Conservation (phyloP, 1,140 invertebrate species). For the Drosophila hydei region DNA sequence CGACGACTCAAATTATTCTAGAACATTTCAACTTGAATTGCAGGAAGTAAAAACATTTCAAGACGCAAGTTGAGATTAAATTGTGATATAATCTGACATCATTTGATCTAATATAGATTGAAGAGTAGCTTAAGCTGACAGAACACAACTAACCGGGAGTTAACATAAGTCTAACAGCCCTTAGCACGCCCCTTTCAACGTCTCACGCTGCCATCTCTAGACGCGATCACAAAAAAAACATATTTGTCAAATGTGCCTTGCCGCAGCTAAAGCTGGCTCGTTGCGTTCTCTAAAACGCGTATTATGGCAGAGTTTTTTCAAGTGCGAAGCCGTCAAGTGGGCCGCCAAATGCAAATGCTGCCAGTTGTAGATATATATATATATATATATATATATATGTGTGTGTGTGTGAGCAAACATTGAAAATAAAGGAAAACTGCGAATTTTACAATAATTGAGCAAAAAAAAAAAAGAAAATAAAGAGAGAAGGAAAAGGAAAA, state of each 20-base stretch:
- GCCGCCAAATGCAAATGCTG: conserved; percentile 65
- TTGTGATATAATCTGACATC: too few relatives aligned
- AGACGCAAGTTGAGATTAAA: too few relatives aligned
- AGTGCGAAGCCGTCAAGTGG: conserved; percentile 58
- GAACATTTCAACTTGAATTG: too few relatives aligned
- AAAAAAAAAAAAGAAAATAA: conserved; percentile 11
- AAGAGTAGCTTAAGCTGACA: too few relatives aligned
- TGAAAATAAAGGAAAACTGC: conserved; percentile 16
- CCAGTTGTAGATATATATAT: too few relatives aligned
- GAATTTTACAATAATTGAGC: conserved; percentile 44
- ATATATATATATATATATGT: too few relatives aligned
- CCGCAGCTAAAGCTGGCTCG: conserved; percentile 13
- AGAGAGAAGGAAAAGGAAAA: conserved; percentile 3
- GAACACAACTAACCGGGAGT: too few relatives aligned
- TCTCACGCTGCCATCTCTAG: neutral
- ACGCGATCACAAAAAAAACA: conserved; percentile 5
- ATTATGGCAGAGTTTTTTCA: conserved; percentile 64
- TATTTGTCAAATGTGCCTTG: conserved; percentile 22
- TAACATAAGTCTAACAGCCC: too few relatives aligned
- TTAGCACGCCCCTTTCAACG: too few relatives aligned
- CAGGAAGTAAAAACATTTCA: too few relatives aligned
- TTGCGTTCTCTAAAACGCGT: conserved; percentile 17
- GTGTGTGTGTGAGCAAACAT: conserved; percentile 4
- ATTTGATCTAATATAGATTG: too few relatives aligned
- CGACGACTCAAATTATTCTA: too few relatives aligned